Base-by-base conservation (phyloP, 2,113 vertebrate genomes). In the Siniperca knerii region DNA sequence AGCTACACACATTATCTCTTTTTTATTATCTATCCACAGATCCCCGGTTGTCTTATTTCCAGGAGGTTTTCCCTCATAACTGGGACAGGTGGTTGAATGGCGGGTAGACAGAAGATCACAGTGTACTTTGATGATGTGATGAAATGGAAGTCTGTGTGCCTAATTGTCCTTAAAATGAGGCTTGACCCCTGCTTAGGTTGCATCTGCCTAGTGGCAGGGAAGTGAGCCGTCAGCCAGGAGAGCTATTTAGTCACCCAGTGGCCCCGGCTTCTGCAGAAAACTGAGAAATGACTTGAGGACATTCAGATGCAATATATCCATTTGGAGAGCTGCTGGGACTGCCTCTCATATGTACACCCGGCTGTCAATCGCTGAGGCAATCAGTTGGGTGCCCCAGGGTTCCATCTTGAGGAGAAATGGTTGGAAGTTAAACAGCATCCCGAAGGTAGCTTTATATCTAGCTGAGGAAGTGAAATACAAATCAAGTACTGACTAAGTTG, bases 151-250 rank as follows among this genome's bases (percentile, higher is more conserved):
- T 74, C 73, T 77, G 84, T 75, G 84, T 50, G 83, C 75, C 83
- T 90, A 92, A 93, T 90, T 87, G 89, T 86, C 90, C 90, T 81
- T 79, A 88, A 90, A 92, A 93, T 86, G 82, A 89, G 68, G 61
- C 71, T n/a, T 85, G 81, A 91, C 82, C 89, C 80, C 77, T 58
- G 82, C 86, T 80, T 81, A 4, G 66, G 75, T 55, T 85, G 75
- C 79, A 91, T 89, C 81, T 86, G 88, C 82, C 85, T 66, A 0
- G 54, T 66, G 64, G 83, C 73, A 7, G 55, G 50, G 74, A 89
- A 82, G 79, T 21, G 48, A 86, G 83, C 48, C 9, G 3, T 67
- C 48, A 75, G 86, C 84, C 75, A 29, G 46, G 60, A 75, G 83
- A 90, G 86, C 69, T 52, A 74, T 89, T 90, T 73, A 75, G 57